Evolutionary conservation across 2,797 vertebrate genomes (phyloP).

Genomic region (Eurystomus glaucurus): DNA sequence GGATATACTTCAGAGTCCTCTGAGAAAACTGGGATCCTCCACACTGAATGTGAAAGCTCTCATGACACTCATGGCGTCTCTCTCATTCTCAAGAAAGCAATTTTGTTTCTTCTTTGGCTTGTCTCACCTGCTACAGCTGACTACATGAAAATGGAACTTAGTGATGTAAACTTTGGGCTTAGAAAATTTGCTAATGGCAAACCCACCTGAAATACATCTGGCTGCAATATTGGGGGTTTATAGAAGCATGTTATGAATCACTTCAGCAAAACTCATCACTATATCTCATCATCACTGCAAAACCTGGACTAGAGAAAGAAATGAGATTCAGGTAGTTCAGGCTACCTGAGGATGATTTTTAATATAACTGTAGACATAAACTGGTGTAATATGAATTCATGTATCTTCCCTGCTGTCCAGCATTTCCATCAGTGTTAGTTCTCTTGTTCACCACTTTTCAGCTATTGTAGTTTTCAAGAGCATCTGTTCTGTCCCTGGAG

Average conservation of each 20-base stretch:
- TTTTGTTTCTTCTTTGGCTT: not conserved
- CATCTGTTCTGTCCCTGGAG: not conserved
- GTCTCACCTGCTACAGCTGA: not conserved
- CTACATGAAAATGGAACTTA: not conserved
- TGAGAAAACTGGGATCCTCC: not conserved
- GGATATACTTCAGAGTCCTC: not conserved
- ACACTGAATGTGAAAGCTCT: not conserved
- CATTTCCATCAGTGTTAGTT: not conserved
- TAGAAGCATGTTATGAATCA: not conserved
- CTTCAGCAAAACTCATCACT: not conserved
- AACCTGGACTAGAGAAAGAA: not conserved
- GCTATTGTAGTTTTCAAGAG: not conserved
- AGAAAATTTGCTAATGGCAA: not conserved
- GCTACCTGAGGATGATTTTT: not conserved
- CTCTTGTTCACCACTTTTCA: not conserved
- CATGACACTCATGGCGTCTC: not conserved
- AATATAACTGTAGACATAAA: not conserved
- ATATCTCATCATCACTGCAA: not conserved
- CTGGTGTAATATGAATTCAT: not conserved
- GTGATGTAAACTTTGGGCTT: not conserved
- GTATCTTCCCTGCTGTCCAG: not conserved
- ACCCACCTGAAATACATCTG: not conserved
- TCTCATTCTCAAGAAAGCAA: not conserved
- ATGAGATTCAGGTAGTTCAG: not conserved
- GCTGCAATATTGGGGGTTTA: not conserved